Evolutionary conservation across 2,888 invertebrate genomes (phyloP).

Genomic region (Xanthia icteritia): DNA sequence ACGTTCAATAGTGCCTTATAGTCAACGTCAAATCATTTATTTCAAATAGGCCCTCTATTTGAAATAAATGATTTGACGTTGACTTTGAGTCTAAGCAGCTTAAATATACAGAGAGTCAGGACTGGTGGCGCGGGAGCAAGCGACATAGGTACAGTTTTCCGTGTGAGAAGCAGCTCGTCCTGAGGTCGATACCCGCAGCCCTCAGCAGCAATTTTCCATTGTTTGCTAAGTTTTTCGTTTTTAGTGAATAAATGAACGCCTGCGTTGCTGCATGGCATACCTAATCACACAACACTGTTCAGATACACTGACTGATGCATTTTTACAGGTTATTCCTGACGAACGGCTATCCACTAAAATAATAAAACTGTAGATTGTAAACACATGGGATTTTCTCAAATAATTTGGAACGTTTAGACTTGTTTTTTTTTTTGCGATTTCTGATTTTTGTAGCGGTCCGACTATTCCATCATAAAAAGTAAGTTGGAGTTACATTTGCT

Average conservation of each 20-base stretch:
- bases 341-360: not conserved
- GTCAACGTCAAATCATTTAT: too few species aligned
- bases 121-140: too few species aligned
- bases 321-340: not conserved
- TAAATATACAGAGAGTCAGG: not conserved
- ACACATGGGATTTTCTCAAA: not conserved
- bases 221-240: not conserved
- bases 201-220: not conserved
- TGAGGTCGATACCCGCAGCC: not conserved
- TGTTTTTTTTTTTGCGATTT: not conserved
- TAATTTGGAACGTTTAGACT: not conserved
- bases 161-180: not conserved
- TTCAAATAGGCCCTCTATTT: too few species aligned
- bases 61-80: too few species aligned
- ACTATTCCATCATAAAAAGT: too few species aligned
- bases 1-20: too few species aligned
- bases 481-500: not conserved
- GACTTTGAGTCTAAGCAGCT: too few species aligned
- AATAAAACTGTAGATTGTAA: not conserved
- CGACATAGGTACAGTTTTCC: too few species aligned
- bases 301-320: not conserved
- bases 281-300: not conserved
- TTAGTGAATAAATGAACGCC: not conserved
- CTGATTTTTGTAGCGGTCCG: too few species aligned
- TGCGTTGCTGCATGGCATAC: too few species aligned